Conservation (phyloP, 2,888 invertebrate species). For the Dynastes grantii region DNA sequence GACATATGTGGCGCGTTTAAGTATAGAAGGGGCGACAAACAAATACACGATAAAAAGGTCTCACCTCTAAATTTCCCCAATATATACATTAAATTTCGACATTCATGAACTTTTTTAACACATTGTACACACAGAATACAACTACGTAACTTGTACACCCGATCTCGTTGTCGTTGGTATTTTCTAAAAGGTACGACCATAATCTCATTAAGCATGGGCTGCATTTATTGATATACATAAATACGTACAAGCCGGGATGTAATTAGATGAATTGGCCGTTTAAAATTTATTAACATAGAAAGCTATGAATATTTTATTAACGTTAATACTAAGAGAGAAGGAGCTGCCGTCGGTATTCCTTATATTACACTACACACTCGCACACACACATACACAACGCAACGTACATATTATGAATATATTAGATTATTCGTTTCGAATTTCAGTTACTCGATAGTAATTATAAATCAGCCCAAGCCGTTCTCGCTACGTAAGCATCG, state of each 20-base stretch:
- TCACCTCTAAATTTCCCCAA: too few relatives aligned
- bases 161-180: slow-evolving; percentile 10
- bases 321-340: background rate
- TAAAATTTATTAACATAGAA: slow-evolving; percentile 45
- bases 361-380: too few relatives aligned
- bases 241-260: slow-evolving; percentile 34
- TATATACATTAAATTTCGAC: too few relatives aligned
- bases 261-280: slow-evolving; percentile 43
- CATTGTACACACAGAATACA: too few relatives aligned
- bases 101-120: too few relatives aligned
- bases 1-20: too few relatives aligned
- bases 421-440: slow-evolving; percentile 16
- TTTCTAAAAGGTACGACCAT: slow-evolving; percentile 32
- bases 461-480: slow-evolving; percentile 32
- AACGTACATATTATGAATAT: slow-evolving; percentile 11
- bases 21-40: too few relatives aligned
- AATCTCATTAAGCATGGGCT: slow-evolving; percentile 39
- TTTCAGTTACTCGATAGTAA: slow-evolving; percentile 27
- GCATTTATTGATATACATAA: slow-evolving; percentile 43
- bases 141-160: background rate
- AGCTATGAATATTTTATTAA: slow-evolving; percentile 42
- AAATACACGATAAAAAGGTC: too few relatives aligned
- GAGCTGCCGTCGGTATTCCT: background rate
- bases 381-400: too few relatives aligned
- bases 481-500: background rate